Conservation (phyloP, 2,888 invertebrate genomes). For the Drosophila mercatorum region DNA sequence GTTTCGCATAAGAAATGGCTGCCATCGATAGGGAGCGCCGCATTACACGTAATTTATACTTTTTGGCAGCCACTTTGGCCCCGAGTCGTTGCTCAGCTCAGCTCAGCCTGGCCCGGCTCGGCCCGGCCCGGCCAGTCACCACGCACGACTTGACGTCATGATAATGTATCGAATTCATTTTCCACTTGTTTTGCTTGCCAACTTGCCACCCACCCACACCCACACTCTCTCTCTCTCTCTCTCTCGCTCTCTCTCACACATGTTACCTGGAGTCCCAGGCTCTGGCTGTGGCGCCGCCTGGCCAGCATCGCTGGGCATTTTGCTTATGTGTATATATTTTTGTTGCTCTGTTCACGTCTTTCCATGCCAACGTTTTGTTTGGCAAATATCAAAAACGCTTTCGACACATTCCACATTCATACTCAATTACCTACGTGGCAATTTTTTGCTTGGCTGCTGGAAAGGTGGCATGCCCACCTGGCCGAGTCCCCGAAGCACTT, state of each 20-base stretch:
- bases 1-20: slow-evolving; percentile 76
- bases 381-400: slow-evolving; percentile 75
- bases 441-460: slow-evolving; percentile 35
- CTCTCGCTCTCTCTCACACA: background rate
- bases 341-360: slow-evolving; percentile 24
- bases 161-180: slow-evolving; percentile 81
- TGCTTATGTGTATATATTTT: background rate
- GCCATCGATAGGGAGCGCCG: slow-evolving; percentile 63
- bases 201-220: slow-evolving; percentile 23
- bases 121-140: slow-evolving; percentile 43
- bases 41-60: slow-evolving; percentile 75
- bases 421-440: slow-evolving; percentile 77
- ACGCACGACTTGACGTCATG: slow-evolving; percentile 78
- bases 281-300: slow-evolving; percentile 13
- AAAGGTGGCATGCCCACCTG: slow-evolving; percentile 40
- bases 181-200: slow-evolving; percentile 77
- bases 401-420: slow-evolving; percentile 79
- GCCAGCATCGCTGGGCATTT: slow-evolving; percentile 26
- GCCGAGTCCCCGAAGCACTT: slow-evolving; percentile 1
- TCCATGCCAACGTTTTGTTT: slow-evolving; percentile 67
- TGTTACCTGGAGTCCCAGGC: slow-evolving; percentile 13
- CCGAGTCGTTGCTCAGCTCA: background rate
- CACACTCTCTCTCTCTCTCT: background rate
- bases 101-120: slow-evolving; percentile 2
- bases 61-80: slow-evolving; percentile 72